Evolutionary conservation across 2,113 vertebrate species (phyloP).

Genomic region (Podarcis cretensis): DNA sequence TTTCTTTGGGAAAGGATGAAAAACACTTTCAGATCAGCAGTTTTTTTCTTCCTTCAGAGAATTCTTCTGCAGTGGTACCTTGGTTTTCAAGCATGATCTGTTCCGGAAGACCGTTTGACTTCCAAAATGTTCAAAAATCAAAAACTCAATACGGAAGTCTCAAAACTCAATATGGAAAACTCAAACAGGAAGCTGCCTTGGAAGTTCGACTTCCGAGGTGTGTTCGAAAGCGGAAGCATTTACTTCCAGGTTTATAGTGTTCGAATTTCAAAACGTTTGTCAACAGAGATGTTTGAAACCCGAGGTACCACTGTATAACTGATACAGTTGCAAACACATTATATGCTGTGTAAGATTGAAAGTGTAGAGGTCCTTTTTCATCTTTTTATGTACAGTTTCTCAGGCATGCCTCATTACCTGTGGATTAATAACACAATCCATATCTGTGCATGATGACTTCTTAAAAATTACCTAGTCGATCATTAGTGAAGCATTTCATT

Average conservation of each 20-base stretch:
- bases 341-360: background rate
- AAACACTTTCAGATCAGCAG: background rate
- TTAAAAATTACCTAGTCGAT: background rate
- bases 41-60: background rate
- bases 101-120: too few species aligned
- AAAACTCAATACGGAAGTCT: too few species aligned
- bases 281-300: too few species aligned
- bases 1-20: background rate
- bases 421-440: background rate
- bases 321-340: conserved; percentile 1
- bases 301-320: background rate
- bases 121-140: too few species aligned
- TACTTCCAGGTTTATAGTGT: too few species aligned
- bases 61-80: background rate
- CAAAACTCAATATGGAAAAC: too few species aligned
- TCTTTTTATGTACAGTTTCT: background rate
- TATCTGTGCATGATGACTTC: background rate
- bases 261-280: too few species aligned
- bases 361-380: too few species aligned
- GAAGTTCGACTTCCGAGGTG: too few species aligned
- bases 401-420: background rate
- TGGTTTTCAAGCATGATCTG: too few species aligned
- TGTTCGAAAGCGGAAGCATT: too few species aligned
- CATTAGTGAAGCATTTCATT: background rate
- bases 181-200: too few species aligned